Conservation (phyloP, 2,888 invertebrate species). For the Drosophila putrida region DNA sequence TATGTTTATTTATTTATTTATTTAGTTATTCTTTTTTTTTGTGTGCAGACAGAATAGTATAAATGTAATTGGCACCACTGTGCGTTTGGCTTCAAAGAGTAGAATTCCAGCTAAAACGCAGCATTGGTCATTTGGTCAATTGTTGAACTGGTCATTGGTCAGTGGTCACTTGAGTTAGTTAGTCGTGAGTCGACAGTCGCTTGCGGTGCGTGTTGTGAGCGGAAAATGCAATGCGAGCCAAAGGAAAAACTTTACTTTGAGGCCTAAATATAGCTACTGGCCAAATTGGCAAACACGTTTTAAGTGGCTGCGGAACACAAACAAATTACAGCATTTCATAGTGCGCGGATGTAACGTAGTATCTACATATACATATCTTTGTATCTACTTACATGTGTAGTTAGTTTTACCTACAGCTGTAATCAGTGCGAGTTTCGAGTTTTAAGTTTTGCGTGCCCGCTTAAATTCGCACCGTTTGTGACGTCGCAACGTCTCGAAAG, state of each 20-base stretch:
- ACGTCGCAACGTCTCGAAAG: conserved; percentile 5
- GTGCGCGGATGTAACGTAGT: conserved; percentile 34
- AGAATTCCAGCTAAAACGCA: conserved; percentile 48
- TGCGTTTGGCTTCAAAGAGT: conserved; percentile 27
- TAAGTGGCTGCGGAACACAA: conserved; percentile 24
- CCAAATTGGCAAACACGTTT: conserved; percentile 71
- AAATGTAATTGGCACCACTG: conserved; percentile 15
- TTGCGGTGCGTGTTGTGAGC: conserved; percentile 54
- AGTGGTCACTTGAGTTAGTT: conserved; percentile 19
- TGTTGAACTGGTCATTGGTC: conserved; percentile 25
- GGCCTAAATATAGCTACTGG: conserved; percentile 42
- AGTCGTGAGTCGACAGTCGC: conserved; percentile 28
- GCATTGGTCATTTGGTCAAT: conserved; percentile 55
- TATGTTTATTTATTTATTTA: not conserved
- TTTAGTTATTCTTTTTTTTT: no score
- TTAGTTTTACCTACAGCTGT: not conserved
- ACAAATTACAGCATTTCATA: conserved; percentile 58
- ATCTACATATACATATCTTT: conserved; percentile 19
- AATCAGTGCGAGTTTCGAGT: conserved; percentile 22
- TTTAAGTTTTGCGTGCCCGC: conserved; percentile 41
- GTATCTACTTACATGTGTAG: conserved; percentile 38
- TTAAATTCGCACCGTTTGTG: conserved; percentile 34
- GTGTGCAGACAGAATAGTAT: conserved; percentile 35
- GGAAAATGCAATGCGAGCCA: conserved; percentile 36
- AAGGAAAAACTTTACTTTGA: conserved; percentile 27